Conservation (phyloP, 1,140 invertebrate genomes). For the Drosophila kikkawai region DNA sequence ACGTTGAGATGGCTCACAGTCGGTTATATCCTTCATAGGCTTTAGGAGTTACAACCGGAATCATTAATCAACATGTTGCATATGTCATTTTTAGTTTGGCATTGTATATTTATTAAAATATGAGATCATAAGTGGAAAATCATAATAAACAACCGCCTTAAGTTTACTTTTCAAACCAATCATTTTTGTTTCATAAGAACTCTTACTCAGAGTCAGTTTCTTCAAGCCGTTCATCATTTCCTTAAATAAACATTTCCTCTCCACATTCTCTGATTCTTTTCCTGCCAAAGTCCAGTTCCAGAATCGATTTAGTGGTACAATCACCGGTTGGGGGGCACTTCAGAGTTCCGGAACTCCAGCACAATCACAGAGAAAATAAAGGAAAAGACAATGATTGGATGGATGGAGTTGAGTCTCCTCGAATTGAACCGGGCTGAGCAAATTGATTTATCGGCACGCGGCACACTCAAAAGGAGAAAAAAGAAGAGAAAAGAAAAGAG, state of each 20-base stretch:
- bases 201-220: neutral
- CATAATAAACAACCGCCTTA: neutral
- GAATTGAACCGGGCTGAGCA: conserved; percentile 27
- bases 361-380: conserved; percentile 66
- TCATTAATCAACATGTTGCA: conserved; percentile 31
- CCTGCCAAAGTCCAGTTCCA: conserved; percentile 16
- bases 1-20: conserved; percentile 26
- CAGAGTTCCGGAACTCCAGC: conserved; percentile 33
- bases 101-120: conserved; percentile 1
- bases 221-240: neutral
- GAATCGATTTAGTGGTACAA: conserved; percentile 28
- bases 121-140: conserved; percentile 1
- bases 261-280: conserved; percentile 5
- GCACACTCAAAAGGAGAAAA: conserved; percentile 28
- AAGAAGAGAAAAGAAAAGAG: conserved; percentile 31
- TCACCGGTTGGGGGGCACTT: conserved; percentile 21
- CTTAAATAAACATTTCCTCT: conserved; percentile 13
- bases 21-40: conserved; percentile 22
- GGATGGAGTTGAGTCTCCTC: neutral
- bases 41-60: neutral
- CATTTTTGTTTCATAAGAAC: conserved; percentile 2
- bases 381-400: conserved; percentile 8
- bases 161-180: conserved; percentile 1
- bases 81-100: conserved; percentile 3
- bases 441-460: conserved; percentile 81